Conservation (phyloP, 2,888 invertebrate species). For the Sphaerophoria rueppellii region DNA sequence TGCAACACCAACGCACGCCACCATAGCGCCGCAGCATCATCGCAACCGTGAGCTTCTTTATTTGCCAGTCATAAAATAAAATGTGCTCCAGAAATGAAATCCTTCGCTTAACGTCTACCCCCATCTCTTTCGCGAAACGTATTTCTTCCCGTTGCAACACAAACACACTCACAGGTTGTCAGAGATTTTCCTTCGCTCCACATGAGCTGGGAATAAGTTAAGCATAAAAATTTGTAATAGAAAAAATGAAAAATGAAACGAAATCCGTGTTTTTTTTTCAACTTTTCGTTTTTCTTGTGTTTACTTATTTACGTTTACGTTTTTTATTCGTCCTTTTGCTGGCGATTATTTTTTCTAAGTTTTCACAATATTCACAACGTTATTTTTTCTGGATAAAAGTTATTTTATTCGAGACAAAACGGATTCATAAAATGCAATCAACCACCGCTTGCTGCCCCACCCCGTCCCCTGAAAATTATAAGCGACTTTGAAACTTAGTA, state of each 20-base stretch:
- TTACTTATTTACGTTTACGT: conserved; percentile 27
- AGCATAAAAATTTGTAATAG: conserved; percentile 44
- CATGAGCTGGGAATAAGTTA: conserved; percentile 53
- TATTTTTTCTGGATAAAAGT: not conserved
- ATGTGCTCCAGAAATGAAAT: conserved; percentile 33
- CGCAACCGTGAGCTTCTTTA: not conserved
- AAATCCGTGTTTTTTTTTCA: conserved; percentile 18
- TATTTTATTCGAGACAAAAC: not conserved
- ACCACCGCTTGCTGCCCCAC: too few species aligned
- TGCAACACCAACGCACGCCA: not conserved
- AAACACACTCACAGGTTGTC: not conserved
- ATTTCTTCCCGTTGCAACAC: not conserved
- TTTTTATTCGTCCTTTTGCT: conserved; percentile 29
- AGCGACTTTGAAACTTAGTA: too few species aligned
- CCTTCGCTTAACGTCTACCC: conserved; percentile 27
- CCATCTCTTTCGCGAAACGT: conserved; percentile 11
- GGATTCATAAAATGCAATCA: conserved; percentile 5
- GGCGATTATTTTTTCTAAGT: conserved; percentile 23
- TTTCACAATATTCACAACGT: not conserved
- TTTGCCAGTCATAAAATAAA: conserved; percentile 34
- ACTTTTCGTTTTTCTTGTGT: conserved; percentile 14
- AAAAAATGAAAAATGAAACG: conserved; percentile 24
- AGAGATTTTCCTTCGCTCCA: conserved; percentile 29
- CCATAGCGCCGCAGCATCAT: not conserved
- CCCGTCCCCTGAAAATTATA: too few species aligned